Evolutionary conservation across 2,113 vertebrate species (phyloP).

Genomic region (Psilopsiagon aurifrons): DNA sequence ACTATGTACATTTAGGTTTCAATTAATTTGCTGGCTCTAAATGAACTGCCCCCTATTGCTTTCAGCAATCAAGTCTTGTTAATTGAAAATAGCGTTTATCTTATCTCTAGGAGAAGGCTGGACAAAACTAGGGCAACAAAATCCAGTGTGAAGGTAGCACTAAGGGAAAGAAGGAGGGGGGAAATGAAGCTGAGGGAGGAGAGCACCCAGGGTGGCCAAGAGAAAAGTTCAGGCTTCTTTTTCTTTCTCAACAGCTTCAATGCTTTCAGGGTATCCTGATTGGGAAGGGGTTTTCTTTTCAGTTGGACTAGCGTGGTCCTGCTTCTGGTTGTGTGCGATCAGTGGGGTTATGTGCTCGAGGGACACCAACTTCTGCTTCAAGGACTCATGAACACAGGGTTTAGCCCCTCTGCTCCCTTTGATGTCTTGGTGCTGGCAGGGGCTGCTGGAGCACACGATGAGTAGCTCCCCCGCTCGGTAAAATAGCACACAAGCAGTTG

Average conservation of each 20-base stretch:
- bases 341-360: background rate
- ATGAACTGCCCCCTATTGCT: conserved; percentile 67
- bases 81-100: conserved; percentile 72
- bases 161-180: background rate
- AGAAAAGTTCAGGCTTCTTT: background rate
- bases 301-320: accelerated
- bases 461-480: background rate
- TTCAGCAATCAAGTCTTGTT: conserved; percentile 72
- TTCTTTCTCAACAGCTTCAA: accelerated
- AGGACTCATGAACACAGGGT: accelerated
- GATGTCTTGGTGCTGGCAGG: accelerated
- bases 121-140: conserved; percentile 70
- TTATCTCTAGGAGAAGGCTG: conserved; percentile 65
- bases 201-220: background rate
- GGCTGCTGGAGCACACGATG: background rate
- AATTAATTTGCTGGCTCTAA: conserved; percentile 73
- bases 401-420: background rate
- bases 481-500: background rate
- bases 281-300: background rate
- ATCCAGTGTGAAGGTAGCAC: background rate
- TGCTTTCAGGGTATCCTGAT: background rate
- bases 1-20: conserved; percentile 50
- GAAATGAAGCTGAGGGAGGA: background rate
- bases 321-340: background rate
- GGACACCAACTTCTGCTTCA: background rate